Evolutionary conservation across 2,888 invertebrate genomes (phyloP), one percentile per base, ranked within the genome.

Genomic region (Syrista parreyssii): DNA sequence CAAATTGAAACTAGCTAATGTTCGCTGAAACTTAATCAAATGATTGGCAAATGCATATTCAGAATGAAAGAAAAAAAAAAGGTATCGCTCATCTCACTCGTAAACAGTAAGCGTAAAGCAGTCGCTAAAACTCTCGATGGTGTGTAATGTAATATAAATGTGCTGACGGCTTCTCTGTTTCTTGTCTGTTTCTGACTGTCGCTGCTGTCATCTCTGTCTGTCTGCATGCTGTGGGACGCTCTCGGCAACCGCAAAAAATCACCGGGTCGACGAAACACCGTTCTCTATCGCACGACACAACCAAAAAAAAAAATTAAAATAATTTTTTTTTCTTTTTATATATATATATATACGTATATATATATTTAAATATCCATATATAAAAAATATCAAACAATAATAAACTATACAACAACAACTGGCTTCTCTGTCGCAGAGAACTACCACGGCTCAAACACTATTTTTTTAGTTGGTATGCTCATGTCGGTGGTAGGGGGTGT

Each of bases 401-500:
- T 72, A 68, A 79, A 55, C 15, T 32, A 15, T 40, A 11, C 32
- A 74, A 34, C 75, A 77, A 74, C 79, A 85, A 86, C 84, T 55
- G 55, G 23, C 23, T 55, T 55, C 55, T 55, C 55, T 55, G 55
- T 91, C 93, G 94, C 95, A 97, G 97, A 96, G 95, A 97, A 97
- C 95, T 97, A 97, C 95, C 97, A 97, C 95, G 97, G 97, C 94
- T 97, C 97, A 94, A 97, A 97, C 95, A 98, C 97, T 94, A 97
- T 97, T 94, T 97, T 97, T 95, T 96, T 98, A 95, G 98, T 98
- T 94, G 97, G 96, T 95, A 97, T 97, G 94, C 97, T 98, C 95
- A 98, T 98, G 96, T 97, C 97, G 95, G 97, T 98, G 95, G 98
- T 98, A 95, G 98, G 98, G 96, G 97, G 98, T 95, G 98, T 98